phyloP scores from a whole-genome alignment of 2,113 vertebrate genomes.

The Ictalurus furcatus region DNA sequence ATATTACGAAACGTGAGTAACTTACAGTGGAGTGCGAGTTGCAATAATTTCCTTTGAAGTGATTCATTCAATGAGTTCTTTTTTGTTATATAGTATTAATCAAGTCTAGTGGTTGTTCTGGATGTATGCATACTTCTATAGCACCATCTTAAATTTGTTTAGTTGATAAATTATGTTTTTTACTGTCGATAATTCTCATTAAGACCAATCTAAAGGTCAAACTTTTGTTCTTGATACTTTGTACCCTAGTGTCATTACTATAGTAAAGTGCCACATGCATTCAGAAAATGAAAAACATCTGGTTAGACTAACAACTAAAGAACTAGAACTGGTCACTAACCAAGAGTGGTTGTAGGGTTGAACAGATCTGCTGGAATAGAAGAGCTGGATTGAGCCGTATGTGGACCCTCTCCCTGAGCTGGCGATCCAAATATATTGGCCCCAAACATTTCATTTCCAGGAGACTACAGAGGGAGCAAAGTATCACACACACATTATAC shows the following conservation, averaged over 20 bases:
- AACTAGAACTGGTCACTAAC: conserved; percentile 48
- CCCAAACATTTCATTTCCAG: conserved; percentile 77
- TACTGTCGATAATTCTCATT: too few relatives aligned
- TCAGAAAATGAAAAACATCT: not conserved
- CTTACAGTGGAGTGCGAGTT: not conserved
- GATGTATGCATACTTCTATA: not conserved
- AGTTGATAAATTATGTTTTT: not conserved
- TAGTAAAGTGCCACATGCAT: not conserved
- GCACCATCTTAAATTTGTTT: not conserved
- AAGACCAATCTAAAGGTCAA: not conserved
- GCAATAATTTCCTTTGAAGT: too few relatives aligned
- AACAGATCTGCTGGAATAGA: conserved; percentile 74
- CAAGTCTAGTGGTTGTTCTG: not conserved
- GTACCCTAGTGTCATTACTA: not conserved
- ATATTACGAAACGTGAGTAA: not conserved
- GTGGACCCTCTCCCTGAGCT: conserved; percentile 48
- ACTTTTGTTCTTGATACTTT: not conserved
- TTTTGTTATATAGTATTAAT: not conserved
- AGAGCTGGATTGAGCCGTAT: conserved; percentile 51
- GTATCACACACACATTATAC: not conserved
- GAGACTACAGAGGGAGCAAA: conserved; percentile 65
- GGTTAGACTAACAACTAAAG: not conserved
- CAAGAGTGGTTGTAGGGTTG: conserved; percentile 64
- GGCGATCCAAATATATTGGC: conserved; percentile 77
- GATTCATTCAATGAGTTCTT: too few relatives aligned